These are phyloP conservation scores for Psylliodes chrysocephalus DNA, from an alignment of 2,888 invertebrate genomes.

Conservation along the genomic window DNA sequence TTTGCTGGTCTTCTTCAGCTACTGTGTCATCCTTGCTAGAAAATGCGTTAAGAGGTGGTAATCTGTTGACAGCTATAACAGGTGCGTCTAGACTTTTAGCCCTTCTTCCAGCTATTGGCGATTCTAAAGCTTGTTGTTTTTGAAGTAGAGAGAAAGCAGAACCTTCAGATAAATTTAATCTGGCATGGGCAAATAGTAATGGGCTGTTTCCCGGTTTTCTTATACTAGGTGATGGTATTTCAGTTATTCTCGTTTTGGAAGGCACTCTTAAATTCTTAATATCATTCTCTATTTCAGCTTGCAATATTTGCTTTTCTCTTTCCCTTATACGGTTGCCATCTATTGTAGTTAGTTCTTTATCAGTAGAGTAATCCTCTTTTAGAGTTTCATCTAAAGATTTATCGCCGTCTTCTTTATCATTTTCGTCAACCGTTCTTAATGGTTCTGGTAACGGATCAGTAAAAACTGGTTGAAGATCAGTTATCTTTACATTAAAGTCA, in stretches of 20 bases:
- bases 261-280: conserved; percentile 61
- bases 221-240: conserved; percentile 75
- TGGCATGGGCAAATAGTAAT: conserved; percentile 81
- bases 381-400: conserved; percentile 60
- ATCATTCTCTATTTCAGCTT: conserved; percentile 62
- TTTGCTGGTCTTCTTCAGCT: conserved; percentile 75
- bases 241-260: conserved; percentile 70
- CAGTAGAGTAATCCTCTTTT: conserved; percentile 52
- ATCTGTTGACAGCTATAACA: conserved; percentile 80
- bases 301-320: conserved; percentile 58
- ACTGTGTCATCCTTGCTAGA: conserved; percentile 91
- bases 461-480: conserved; percentile 65
- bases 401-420: conserved; percentile 57
- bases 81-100: conserved; percentile 88
- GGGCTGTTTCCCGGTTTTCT: conserved; percentile 81
- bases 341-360: conserved; percentile 48
- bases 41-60: conserved; percentile 86
- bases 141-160: conserved; percentile 80
- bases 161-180: conserved; percentile 85
- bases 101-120: conserved; percentile 78
- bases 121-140: conserved; percentile 80
- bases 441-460: conserved; percentile 54
- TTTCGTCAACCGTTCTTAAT: conserved; percentile 56
- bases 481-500: conserved; percentile 71
- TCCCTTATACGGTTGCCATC: conserved; percentile 57